A percentile compares a stretch with the other conserved stretches of the same genome.
Evolutionary conservation across 2,113 vertebrate genomes (phyloP).

Genomic region (Spilogale gracilis): DNA sequence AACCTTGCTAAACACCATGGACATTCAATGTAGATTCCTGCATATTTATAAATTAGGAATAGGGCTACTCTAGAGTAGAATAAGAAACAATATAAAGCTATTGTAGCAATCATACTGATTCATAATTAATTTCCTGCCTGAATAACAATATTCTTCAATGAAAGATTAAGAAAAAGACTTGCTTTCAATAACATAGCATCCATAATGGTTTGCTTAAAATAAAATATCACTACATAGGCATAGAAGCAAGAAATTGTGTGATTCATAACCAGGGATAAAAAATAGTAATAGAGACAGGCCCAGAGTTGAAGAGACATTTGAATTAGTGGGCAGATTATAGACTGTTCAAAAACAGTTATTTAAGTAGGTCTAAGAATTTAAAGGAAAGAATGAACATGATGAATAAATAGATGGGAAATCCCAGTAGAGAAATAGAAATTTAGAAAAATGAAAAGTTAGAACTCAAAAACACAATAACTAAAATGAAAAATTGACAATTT

Average conservation of each 20-base stretch:
- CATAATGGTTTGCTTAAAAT: neutral
- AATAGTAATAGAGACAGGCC: neutral
- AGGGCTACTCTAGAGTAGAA: neutral
- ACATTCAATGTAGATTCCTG: neutral
- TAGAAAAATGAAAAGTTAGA: neutral
- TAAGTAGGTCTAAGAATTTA: slow-evolving; percentile 22
- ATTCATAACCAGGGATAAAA: neutral
- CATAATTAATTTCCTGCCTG: neutral
- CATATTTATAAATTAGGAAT: neutral
- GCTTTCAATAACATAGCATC: neutral
- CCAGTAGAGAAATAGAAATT: neutral
- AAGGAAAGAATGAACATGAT: neutral
- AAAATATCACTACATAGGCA: neutral
- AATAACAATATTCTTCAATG: neutral
- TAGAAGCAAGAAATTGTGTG: neutral
- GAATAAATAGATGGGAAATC: slow-evolving; percentile 5
- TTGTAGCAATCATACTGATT: neutral
- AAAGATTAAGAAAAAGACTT: neutral
- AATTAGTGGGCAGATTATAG: neutral
- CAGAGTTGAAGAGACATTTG: neutral
- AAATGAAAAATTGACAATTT: slow-evolving; percentile 42
- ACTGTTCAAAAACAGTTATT: neutral
- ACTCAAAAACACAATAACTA: neutral
- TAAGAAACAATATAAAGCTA: neutral
- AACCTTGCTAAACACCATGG: neutral